Evolutionary conservation across 1,140 invertebrate genomes (phyloP).

Genomic region (Zelostemma sp.): DNA sequence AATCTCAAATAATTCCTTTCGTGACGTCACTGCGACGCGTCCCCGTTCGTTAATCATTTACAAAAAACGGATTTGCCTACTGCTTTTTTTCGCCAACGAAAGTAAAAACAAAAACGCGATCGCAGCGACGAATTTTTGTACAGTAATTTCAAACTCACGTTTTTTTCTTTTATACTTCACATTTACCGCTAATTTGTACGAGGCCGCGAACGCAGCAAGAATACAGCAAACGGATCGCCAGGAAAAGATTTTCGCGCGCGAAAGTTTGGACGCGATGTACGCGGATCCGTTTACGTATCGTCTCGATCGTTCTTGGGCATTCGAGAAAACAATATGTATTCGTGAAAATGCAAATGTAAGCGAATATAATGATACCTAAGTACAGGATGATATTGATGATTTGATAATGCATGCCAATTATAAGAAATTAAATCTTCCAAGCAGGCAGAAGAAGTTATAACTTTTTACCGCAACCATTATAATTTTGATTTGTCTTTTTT

Average conservation of each 20-base stretch:
- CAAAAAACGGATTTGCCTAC: slow-evolving; percentile 17
- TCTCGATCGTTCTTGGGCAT: too few relatives aligned
- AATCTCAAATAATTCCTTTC: slow-evolving; percentile 34
- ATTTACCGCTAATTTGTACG: slow-evolving; percentile 55
- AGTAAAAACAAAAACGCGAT: slow-evolving; percentile 17
- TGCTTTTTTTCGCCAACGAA: slow-evolving; percentile 7
- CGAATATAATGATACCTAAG: slow-evolving; percentile 59
- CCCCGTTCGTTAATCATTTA: background rate
- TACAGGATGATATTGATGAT: slow-evolving; percentile 68
- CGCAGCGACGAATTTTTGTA: slow-evolving; percentile 59
- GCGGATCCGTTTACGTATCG: slow-evolving; percentile 13
- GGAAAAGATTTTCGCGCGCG: slow-evolving; percentile 7
- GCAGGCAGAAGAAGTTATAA: slow-evolving; percentile 66
- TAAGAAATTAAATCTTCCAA: slow-evolving; percentile 68
- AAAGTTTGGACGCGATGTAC: background rate
- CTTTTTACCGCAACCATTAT: slow-evolving; percentile 69
- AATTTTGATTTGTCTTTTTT: slow-evolving; percentile 52
- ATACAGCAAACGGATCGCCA: slow-evolving; percentile 36
- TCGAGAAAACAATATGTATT: too few relatives aligned
- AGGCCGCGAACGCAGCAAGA: slow-evolving; percentile 45
- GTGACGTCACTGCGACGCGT: slow-evolving; percentile 38
- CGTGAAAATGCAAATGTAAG: slow-evolving; percentile 62
- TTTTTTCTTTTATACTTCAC: slow-evolving; percentile 49
- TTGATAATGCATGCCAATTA: slow-evolving; percentile 71
- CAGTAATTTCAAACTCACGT: slow-evolving; percentile 67